These are phyloP conservation scores for Lycia hirtaria DNA, from an alignment of 2,888 invertebrate species.

Conservation along the genomic window DNA sequence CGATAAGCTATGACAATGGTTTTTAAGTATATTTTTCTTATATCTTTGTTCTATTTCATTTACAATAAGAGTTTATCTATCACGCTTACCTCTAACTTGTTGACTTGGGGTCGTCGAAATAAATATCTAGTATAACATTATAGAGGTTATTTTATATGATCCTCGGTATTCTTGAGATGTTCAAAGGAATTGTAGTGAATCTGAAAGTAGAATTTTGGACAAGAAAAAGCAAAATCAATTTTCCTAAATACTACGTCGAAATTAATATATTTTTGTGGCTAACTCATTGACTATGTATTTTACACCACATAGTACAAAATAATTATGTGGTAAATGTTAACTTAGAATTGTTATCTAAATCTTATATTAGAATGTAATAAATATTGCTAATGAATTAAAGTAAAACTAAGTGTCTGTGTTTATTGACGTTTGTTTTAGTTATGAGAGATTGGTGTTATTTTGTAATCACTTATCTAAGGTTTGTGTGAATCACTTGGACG, in stretches of 20 bases:
- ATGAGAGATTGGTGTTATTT: neutral
- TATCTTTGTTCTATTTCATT: too few relatives aligned
- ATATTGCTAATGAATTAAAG: neutral
- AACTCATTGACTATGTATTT: neutral
- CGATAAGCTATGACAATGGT: too few relatives aligned
- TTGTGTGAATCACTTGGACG: neutral
- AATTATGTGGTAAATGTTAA: constrained; percentile 21
- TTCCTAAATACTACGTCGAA: neutral
- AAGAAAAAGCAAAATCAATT: constrained; percentile 2
- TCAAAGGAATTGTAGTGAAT: neutral
- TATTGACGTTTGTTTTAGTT: constrained; percentile 9
- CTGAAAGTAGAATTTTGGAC: neutral
- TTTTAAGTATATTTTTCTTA: too few relatives aligned
- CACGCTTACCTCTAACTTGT: too few relatives aligned
- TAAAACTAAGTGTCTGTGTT: constrained; percentile 6
- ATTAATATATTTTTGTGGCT: constrained; percentile 14
- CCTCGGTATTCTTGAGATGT: neutral
- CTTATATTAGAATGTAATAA: neutral
- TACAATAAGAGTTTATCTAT: too few relatives aligned
- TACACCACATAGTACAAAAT: constrained; percentile 28
- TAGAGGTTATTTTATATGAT: too few relatives aligned
- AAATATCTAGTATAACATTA: too few relatives aligned
- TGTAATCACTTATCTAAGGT: constrained; percentile 1
- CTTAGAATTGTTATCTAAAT: constrained; percentile 10
- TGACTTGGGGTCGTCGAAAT: too few relatives aligned